These are phyloP conservation scores for Pilophorus perplexus DNA, from an alignment of 2,888 invertebrate species.

Conservation along the genomic window DNA sequence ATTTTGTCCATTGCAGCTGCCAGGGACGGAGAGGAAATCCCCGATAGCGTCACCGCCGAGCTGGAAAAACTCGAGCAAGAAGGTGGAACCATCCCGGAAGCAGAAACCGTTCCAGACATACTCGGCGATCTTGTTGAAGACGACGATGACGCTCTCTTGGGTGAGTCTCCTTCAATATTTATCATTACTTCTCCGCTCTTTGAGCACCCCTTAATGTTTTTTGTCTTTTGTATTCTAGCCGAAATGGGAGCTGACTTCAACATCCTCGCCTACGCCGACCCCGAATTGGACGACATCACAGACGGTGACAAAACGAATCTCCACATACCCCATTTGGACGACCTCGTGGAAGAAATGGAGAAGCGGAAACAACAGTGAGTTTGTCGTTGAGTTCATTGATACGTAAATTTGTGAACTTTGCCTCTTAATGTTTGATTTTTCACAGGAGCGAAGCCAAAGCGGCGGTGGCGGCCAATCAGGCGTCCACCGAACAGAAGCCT, in stretches of 20 bases:
- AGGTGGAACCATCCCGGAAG: conserved; percentile 56
- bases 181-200: background rate
- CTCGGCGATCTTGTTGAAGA: conserved; percentile 79
- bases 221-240: conserved; percentile 55
- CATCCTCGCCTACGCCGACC: conserved; percentile 92
- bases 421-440: background rate
- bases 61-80: conserved; percentile 68
- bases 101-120: conserved; percentile 72
- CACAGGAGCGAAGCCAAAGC: conserved; percentile 17
- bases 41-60: conserved; percentile 67
- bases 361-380: conserved; percentile 52
- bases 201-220: background rate
- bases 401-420: background rate
- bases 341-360: conserved; percentile 67
- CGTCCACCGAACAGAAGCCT: conserved; percentile 10
- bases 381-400: background rate
- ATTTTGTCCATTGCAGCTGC: conserved; percentile 14
- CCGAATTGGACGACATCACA: conserved; percentile 78
- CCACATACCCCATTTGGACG: conserved; percentile 59
- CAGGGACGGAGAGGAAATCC: conserved; percentile 56
- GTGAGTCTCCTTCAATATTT: conserved; percentile 53
- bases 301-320: conserved; percentile 80
- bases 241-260: conserved; percentile 94
- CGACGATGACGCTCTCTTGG: conserved; percentile 73
- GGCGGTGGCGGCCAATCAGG: conserved; percentile 3